A percentile compares a stretch with the other conserved stretches of the same genome.
These are phyloP conservation scores for Gila robusta DNA, from an alignment of 2,797 vertebrate species.

Conservation along the genomic window DNA sequence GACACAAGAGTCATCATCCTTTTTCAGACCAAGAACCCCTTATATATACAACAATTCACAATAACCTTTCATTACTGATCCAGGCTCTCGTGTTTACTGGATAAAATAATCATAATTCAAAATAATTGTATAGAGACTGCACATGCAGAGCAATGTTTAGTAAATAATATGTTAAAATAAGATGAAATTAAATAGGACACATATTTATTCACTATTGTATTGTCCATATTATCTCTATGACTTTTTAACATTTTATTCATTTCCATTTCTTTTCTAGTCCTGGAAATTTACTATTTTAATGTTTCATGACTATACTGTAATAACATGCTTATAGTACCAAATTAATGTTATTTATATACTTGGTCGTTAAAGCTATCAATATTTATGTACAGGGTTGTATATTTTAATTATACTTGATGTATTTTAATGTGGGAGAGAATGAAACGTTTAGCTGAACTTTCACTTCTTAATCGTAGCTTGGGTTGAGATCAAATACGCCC, in stretches of 20 bases:
- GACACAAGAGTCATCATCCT: not conserved
- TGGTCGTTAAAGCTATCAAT: not conserved
- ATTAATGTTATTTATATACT: not conserved
- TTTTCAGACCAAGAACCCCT: not conserved
- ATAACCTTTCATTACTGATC: not conserved
- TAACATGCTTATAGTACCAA: not conserved
- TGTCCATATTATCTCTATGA: not conserved
- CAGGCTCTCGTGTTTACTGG: not conserved
- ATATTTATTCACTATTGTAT: not conserved
- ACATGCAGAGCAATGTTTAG: not conserved
- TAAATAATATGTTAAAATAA: not conserved
- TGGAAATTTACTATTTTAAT: not conserved
- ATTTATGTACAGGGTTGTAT: not conserved
- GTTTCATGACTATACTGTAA: not conserved
- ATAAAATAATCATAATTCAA: not conserved
- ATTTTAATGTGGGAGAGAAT: not conserved
- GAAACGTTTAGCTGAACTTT: conserved; percentile 2
- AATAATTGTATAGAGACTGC: not conserved
- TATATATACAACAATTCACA: not conserved
- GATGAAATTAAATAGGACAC: not conserved
- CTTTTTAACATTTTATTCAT: not conserved
- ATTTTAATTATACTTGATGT: not conserved
- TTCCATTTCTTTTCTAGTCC: not conserved
- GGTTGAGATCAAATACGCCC: not conserved
- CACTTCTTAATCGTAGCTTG: not conserved